Evolutionary conservation across 2,113 vertebrate species (phyloP), one percentile per base, ranked within the genome.

Genomic region (Terrapene triunguis): DNA sequence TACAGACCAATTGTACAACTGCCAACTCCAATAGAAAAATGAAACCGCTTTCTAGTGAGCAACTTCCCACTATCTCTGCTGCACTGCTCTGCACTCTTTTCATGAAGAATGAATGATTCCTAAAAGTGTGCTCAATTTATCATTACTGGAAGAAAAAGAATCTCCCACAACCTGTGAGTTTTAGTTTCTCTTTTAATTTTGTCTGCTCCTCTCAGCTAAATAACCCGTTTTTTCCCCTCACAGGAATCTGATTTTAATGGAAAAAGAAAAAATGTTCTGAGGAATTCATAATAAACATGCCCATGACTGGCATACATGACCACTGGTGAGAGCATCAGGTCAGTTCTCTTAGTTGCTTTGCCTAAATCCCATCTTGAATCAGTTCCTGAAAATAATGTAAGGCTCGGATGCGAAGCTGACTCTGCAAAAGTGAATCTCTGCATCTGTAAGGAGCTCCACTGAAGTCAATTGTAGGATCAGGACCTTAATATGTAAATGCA

Each of bases 391-490:
- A 94, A 74, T 91, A 47, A 65, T 0, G 1, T 69, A 89, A 95
- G 1, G 5, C 55, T 88, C 3, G 29, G 82, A 54, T 74, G 1
- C 82, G 95, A 81, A 85, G 59, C 48, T 80, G 5, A 6, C 50
- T 16, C 55, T 78, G 55, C 0, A 1, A 87, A 54, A 47, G 84
- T 89, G 85, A 72, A 76, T 84, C 11, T 85, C 88, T 85, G 84
- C 87, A 24, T 21, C 81, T 62, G 32, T 14, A 44, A 95, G 27
- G 54, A 87, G 8, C 0, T 0, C 85, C 91, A 16, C 82, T 69
- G 14, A n/a, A 95, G 84, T 88, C 59, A 93, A 59, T 51, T 89
- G 25, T 48, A 80, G 54, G 80, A 87, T 87, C 90, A 89, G 35
- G 92, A 62, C 16, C 74, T 47, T 76, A 59, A 51, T 88, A 88